Conservation (phyloP, 2,113 vertebrate species). For the Ciconia boyciana region DNA sequence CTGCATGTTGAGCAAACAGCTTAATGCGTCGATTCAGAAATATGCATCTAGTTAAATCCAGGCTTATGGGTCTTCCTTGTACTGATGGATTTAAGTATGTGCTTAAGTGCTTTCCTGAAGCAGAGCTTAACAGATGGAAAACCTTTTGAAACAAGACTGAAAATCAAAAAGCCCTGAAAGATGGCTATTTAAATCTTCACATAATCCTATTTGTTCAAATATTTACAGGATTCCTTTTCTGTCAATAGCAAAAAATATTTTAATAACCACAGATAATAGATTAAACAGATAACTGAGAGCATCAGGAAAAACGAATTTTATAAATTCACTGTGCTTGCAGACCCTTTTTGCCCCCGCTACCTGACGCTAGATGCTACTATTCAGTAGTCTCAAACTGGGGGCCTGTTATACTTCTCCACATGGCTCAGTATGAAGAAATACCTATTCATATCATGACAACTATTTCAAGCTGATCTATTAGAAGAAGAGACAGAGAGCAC, state of each 20-base stretch:
- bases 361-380: not conserved
- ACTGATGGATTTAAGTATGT: slow-evolving; percentile 8
- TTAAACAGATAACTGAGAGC: not conserved
- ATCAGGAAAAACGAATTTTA: not conserved
- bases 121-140: slow-evolving; percentile 29
- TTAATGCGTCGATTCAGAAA: slow-evolving; percentile 36
- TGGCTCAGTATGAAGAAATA: not conserved
- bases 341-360: not conserved
- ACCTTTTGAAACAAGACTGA: slow-evolving; percentile 11
- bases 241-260: not conserved
- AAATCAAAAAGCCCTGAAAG: slow-evolving; percentile 13
- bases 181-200: not conserved
- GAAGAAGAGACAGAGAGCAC: not conserved
- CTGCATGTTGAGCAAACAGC: not conserved
- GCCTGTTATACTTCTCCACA: not conserved
- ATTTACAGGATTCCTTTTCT: not conserved
- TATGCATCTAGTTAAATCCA: slow-evolving; percentile 20
- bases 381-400: not conserved
- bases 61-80: slow-evolving; percentile 15
- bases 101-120: slow-evolving; percentile 40
- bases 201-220: slow-evolving; percentile 17
- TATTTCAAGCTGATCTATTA: not conserved
- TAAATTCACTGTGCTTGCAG: not conserved
- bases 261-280: not conserved
- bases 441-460: not conserved